These are phyloP conservation scores for Oscheius myriophilus DNA, from an alignment of 2,888 invertebrate genomes.

Conservation along the genomic window DNA sequence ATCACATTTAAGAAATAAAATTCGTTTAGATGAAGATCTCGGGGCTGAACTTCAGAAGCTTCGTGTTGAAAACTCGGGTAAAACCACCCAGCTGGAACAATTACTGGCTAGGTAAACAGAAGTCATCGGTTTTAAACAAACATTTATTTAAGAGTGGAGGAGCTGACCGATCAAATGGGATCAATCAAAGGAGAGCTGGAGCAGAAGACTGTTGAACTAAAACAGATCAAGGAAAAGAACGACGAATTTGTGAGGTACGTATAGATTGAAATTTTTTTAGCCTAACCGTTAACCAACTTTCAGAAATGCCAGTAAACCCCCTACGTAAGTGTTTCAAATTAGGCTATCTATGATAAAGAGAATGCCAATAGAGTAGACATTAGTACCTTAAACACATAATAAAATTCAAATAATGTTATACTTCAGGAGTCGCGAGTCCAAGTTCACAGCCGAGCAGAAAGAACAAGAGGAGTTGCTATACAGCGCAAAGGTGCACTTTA, in stretches of 20 bases:
- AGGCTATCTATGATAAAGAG: too few relatives aligned
- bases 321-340: conserved; percentile 12
- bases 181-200: conserved; percentile 52
- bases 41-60: conserved; percentile 12
- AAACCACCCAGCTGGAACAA: conserved; percentile 43
- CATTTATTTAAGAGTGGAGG: conserved; percentile 34
- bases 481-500: conserved; percentile 5
- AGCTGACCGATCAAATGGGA: conserved; percentile 53
- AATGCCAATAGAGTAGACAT: too few relatives aligned
- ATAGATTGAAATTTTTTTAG: background rate
- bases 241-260: conserved; percentile 51
- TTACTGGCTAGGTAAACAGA: conserved; percentile 32
- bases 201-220: conserved; percentile 56
- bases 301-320: conserved; percentile 26
- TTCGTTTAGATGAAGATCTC: conserved; percentile 22
- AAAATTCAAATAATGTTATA: too few relatives aligned
- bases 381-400: too few relatives aligned
- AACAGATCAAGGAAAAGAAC: conserved; percentile 53
- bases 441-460: conserved; percentile 38
- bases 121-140: conserved; percentile 2
- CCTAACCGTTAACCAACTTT: conserved; percentile 5
- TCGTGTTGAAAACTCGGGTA: conserved; percentile 21
- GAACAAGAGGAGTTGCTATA: conserved; percentile 44
- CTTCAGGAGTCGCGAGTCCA: conserved; percentile 27
- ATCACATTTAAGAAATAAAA: background rate